phyloP scores from a whole-genome alignment of 2,888 invertebrate genomes.

The Lucinisca nassula region DNA sequence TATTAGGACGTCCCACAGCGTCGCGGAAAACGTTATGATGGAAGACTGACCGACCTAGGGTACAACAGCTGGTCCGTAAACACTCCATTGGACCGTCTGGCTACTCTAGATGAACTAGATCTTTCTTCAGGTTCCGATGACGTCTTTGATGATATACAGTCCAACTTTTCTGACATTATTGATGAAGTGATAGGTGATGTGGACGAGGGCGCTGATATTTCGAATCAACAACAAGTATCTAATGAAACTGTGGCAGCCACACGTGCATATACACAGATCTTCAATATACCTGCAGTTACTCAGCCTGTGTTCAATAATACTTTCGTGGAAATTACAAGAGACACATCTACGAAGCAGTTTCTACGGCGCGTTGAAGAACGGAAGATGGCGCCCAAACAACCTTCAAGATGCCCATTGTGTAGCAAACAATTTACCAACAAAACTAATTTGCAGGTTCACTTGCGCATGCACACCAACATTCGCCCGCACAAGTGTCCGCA shows the following conservation, averaged over 20 bases:
- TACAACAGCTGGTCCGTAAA: constrained; percentile 59
- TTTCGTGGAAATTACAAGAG: background rate
- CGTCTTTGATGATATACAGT: constrained; percentile 32
- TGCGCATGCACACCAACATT: constrained; percentile 51
- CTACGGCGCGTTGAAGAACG: background rate
- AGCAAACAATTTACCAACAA: constrained; percentile 46
- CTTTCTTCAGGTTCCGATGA: constrained; percentile 27
- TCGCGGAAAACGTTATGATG: constrained; percentile 64
- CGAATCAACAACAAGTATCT: too few relatives aligned
- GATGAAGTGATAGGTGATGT: constrained; percentile 43
- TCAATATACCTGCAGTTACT: too few relatives aligned
- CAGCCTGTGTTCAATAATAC: too few relatives aligned
- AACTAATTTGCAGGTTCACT: constrained; percentile 59
- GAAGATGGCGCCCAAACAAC: background rate
- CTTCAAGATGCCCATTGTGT: constrained; percentile 24
- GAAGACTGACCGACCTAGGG: constrained; percentile 63
- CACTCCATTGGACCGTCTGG: background rate
- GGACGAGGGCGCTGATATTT: too few relatives aligned
- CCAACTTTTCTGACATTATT: constrained; percentile 54
- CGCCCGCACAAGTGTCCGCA: constrained; percentile 68
- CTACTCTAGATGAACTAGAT: constrained; percentile 19
- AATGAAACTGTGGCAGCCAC: too few relatives aligned
- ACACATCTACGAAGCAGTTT: background rate
- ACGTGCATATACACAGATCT: too few relatives aligned
- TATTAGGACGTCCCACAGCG: constrained; percentile 51